A percentile compares a stretch with the other conserved stretches of the same genome.
Conservation (phyloP, 2,113 vertebrate species). For the Perca fluviatilis region DNA sequence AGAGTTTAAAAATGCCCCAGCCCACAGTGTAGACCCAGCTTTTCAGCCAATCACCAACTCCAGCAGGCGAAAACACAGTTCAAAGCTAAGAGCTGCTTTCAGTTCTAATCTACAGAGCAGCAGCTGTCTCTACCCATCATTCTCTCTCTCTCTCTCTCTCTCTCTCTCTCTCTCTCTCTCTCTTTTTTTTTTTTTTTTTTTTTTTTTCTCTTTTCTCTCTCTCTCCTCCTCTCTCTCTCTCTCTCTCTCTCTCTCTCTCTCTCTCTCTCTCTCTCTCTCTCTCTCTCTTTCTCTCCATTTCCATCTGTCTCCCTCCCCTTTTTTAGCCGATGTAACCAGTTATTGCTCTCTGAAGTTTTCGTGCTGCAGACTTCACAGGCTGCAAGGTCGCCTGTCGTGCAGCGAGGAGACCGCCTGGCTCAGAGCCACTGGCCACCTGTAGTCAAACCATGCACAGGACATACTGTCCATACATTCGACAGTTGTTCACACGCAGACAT, state of each 20-base stretch:
- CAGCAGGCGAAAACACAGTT: conserved; percentile 60
- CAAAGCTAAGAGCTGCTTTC: conserved; percentile 70
- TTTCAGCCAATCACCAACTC: conserved; percentile 52
- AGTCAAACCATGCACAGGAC: conserved; percentile 25
- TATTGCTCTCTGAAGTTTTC: conserved; percentile 65
- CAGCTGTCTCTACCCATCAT: conserved; percentile 72
- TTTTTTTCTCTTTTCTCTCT: too few relatives aligned
- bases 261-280: background rate
- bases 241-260: background rate
- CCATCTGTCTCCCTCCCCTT: conserved; percentile 46
- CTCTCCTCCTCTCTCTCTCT: background rate
- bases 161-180: background rate
- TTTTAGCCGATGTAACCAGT: conserved; percentile 69
- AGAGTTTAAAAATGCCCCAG: conserved; percentile 37
- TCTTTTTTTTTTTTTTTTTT: too few relatives aligned
- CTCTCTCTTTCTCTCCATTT: conserved; percentile 25
- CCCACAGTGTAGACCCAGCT: conserved; percentile 17
- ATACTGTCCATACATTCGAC: conserved; percentile 12
- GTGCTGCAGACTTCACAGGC: conserved; percentile 65
- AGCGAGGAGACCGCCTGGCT: conserved; percentile 27
- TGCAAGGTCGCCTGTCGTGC: conserved; percentile 70
- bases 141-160: background rate
- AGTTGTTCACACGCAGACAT: conserved; percentile 7
- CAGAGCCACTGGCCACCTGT: conserved; percentile 64
- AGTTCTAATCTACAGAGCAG: conserved; percentile 82